Evolutionary conservation across 2,888 invertebrate species (phyloP).

Genomic region (Callinectes sapidus): DNA sequence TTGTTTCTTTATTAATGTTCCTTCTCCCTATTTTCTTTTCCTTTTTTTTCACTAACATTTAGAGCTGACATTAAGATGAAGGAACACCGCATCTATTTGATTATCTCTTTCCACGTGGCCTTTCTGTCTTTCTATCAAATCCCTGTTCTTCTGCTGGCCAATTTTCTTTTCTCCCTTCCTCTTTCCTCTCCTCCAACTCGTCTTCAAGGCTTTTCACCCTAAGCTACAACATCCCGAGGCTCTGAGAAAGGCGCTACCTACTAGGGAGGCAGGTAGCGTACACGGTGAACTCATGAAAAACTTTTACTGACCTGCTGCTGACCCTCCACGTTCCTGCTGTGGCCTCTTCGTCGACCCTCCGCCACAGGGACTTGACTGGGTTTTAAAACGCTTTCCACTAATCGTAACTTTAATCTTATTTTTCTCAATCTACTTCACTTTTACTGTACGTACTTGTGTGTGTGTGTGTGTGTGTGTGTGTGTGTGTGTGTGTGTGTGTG

Average conservation of each 20-base stretch:
- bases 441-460: background rate
- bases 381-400: background rate
- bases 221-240: background rate
- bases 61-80: background rate
- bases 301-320: background rate
- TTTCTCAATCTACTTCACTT: background rate
- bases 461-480: slow-evolving; percentile 20
- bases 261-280: slow-evolving; percentile 24
- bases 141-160: background rate
- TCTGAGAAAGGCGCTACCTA: background rate
- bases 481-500: slow-evolving; percentile 16
- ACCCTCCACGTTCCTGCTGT: background rate
- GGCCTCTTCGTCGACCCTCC: background rate
- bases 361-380: background rate
- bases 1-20: background rate
- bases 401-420: background rate
- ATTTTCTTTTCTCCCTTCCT: background rate
- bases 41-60: background rate
- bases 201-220: background rate
- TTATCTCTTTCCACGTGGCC: background rate
- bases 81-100: background rate
- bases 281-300: slow-evolving; percentile 32
- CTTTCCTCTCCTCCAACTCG: background rate
- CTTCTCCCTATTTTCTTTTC: background rate
- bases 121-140: background rate